A percentile compares a stretch with the other conserved stretches of the same genome.
Conservation (phyloP, 1,140 invertebrate species). For the Anastrepha obliqua region DNA sequence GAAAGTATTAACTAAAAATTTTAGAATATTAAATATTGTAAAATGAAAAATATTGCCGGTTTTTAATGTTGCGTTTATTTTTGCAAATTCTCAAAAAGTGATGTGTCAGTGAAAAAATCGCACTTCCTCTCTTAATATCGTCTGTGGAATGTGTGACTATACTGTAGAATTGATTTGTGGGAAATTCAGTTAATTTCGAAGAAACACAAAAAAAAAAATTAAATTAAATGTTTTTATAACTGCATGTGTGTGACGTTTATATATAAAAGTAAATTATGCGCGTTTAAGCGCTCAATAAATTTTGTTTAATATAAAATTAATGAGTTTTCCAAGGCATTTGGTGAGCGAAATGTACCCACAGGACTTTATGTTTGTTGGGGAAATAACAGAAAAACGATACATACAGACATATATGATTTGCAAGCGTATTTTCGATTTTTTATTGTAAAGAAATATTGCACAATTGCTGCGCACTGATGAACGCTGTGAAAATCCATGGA, state of each 20-base stretch:
- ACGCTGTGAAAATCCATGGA: constrained; percentile 16
- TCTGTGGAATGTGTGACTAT: constrained; percentile 18
- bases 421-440: neutral
- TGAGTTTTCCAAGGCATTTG: constrained; percentile 12
- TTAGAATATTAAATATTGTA: neutral
- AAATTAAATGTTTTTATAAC: neutral
- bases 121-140: neutral
- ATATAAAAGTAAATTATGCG: neutral
- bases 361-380: neutral
- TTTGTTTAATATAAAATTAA: constrained; percentile 40
- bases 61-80: neutral
- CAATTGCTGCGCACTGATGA: neutral
- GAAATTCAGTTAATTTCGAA: constrained; percentile 20
- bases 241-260: neutral
- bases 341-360: constrained; percentile 40
- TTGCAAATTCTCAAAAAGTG: constrained; percentile 17
- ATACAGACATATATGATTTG: neutral
- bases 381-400: neutral
- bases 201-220: constrained; percentile 33
- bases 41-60: neutral
- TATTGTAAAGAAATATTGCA: constrained; percentile 27
- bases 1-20: neutral
- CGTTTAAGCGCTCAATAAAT: constrained; percentile 19
- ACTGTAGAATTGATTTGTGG: neutral
- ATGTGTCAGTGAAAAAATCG: constrained; percentile 26